phyloP scores from a whole-genome alignment of 2,113 vertebrate genomes.

The Chaetodon trifascialis region DNA sequence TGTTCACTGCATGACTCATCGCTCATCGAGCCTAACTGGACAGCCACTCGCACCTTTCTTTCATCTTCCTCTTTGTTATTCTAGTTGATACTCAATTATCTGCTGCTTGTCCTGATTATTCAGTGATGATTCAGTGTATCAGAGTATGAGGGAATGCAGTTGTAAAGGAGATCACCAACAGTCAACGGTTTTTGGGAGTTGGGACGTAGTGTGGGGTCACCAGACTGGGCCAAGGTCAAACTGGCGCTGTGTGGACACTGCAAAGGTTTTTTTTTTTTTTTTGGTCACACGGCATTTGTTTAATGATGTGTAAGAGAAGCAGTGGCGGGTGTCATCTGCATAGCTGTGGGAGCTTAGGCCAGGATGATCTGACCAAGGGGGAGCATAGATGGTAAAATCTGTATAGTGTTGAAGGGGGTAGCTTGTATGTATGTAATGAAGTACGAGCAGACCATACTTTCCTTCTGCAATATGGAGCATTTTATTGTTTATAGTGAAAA shows the following conservation, averaged over 20 bases:
- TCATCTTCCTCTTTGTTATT: constrained; percentile 14
- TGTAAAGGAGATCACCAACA: background rate
- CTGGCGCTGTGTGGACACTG: background rate
- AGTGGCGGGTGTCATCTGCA: background rate
- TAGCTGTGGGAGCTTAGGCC: background rate
- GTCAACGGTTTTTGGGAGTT: background rate
- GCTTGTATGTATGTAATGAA: background rate
- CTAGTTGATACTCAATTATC: constrained; percentile 14
- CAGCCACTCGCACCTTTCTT: constrained; percentile 11
- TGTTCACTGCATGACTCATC: constrained; percentile 34
- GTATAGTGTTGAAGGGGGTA: background rate
- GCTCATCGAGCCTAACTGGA: constrained; percentile 33
- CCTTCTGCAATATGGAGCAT: background rate
- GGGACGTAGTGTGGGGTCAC: background rate
- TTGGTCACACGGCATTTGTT: background rate
- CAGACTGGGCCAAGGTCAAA: background rate
- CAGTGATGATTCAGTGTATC: constrained; percentile 3
- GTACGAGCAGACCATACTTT: background rate
- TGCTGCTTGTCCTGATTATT: constrained; percentile 9
- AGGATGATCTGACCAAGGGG: background rate
- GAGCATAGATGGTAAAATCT: background rate
- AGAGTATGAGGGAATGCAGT: background rate
- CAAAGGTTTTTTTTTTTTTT: background rate
- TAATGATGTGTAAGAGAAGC: background rate
- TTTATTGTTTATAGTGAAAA: background rate